These are phyloP conservation scores for Melanchra persicariae DNA, from an alignment of 2,888 invertebrate species.

Conservation along the genomic window DNA sequence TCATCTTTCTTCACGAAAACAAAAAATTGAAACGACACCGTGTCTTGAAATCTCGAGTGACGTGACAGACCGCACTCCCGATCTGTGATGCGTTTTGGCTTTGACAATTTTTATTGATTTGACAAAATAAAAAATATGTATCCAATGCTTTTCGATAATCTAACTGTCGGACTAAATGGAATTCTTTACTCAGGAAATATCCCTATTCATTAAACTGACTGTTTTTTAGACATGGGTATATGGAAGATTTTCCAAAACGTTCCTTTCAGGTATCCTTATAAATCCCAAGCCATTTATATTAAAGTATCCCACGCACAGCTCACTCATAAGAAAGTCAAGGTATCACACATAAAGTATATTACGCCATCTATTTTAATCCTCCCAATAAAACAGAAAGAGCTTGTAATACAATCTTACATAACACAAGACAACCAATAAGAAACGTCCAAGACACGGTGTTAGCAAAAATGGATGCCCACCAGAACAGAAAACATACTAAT, in stretches of 20 bases:
- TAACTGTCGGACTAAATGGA: too few relatives aligned
- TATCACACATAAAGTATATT: slow-evolving; percentile 44
- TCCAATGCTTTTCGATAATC: too few relatives aligned
- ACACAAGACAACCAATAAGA: slow-evolving; percentile 67
- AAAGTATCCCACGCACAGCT: background rate
- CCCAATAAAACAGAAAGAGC: slow-evolving; percentile 57
- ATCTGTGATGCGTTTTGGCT: too few relatives aligned
- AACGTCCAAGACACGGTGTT: slow-evolving; percentile 75
- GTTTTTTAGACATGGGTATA: background rate
- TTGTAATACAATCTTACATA: slow-evolving; percentile 59
- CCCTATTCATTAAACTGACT: background rate
- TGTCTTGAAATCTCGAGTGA: too few relatives aligned
- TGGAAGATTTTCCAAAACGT: background rate
- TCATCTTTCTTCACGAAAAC: too few relatives aligned
- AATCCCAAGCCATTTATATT: slow-evolving; percentile 2
- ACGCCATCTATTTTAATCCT: slow-evolving; percentile 54
- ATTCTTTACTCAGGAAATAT: too few relatives aligned
- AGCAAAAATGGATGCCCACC: slow-evolving; percentile 78
- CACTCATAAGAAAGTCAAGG: slow-evolving; percentile 22
- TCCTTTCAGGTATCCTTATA: background rate
- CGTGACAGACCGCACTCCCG: too few relatives aligned
- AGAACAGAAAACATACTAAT: slow-evolving; percentile 85
- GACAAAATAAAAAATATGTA: too few relatives aligned
- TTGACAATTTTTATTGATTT: too few relatives aligned
- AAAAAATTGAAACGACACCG: too few relatives aligned